These are phyloP conservation scores for Aporrectodea caliginosa DNA, from an alignment of 1,140 invertebrate species.

Conservation along the genomic window DNA sequence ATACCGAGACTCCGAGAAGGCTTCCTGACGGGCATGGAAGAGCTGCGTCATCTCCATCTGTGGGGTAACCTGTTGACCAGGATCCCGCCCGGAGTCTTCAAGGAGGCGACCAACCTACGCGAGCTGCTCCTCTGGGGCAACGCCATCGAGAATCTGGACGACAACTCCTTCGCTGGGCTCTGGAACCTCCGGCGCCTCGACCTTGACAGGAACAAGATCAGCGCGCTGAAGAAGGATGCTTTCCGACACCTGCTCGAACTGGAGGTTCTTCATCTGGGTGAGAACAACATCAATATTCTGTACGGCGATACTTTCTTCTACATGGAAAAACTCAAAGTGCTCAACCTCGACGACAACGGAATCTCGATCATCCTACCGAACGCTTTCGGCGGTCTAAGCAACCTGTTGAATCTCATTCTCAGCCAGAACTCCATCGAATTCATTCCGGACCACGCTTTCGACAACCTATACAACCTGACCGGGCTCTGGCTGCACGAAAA, in stretches of 20 bases:
- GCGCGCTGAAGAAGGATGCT: constrained; percentile 7
- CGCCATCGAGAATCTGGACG: constrained; percentile 19
- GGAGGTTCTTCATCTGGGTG: constrained; percentile 62
- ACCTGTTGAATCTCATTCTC: constrained; percentile 64
- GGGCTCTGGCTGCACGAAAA: constrained; percentile 70
- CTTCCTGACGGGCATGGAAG: constrained; percentile 11
- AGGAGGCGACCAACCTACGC: constrained; percentile 1
- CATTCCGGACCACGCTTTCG: constrained; percentile 68
- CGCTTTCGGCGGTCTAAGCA: constrained; percentile 67
- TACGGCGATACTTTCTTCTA: constrained; percentile 66
- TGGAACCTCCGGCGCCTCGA: constrained; percentile 25
- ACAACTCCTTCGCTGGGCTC: constrained; percentile 27
- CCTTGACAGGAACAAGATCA: constrained; percentile 26
- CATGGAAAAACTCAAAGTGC: constrained; percentile 63
- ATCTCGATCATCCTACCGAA: constrained; percentile 67
- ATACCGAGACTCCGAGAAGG: constrained; percentile 9
- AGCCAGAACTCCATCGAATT: constrained; percentile 70
- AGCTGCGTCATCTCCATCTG: constrained; percentile 25
- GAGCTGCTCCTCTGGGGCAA: constrained; percentile 33
- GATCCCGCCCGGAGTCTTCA: constrained; percentile 25
- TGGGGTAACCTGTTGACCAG: constrained; percentile 25
- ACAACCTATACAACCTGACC: constrained; percentile 62
- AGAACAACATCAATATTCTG: constrained; percentile 66
- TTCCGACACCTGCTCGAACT: constrained; percentile 52
- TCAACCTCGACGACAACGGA: constrained; percentile 69